These are phyloP conservation scores for Poecilia picta DNA, from an alignment of 2,797 vertebrate genomes.

Conservation along the genomic window DNA sequence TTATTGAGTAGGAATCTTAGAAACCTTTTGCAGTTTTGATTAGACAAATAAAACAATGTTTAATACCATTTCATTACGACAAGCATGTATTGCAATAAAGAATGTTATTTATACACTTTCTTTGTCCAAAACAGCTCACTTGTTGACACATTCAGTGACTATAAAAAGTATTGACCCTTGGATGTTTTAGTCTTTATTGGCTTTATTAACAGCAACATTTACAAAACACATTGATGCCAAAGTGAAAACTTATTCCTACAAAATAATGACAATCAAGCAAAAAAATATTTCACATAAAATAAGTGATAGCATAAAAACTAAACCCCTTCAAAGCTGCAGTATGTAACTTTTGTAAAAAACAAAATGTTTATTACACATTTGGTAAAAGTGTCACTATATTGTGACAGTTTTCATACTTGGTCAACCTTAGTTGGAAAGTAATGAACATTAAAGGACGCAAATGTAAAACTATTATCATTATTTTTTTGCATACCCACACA, in stretches of 20 bases:
- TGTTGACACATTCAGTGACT: not conserved
- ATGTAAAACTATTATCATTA: slow-evolving; percentile 87
- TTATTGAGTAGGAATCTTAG: not conserved
- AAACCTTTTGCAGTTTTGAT: not conserved
- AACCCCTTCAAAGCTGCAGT: not conserved
- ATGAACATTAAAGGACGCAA: not conserved
- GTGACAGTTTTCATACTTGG: not conserved
- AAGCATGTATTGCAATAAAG: not conserved
- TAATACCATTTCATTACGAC: not conserved
- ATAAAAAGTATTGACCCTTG: not conserved
- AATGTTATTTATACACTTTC: not conserved
- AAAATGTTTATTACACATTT: not conserved
- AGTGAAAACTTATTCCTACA: not conserved
- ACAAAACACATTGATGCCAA: not conserved
- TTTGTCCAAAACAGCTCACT: not conserved
- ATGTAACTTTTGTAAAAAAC: too few species aligned
- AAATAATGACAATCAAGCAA: not conserved
- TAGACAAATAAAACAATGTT: not conserved
- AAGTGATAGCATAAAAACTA: not conserved
- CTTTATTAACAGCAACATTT: not conserved
- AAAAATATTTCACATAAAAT: not conserved
- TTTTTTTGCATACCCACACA: slow-evolving; percentile 60
- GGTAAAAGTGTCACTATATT: not conserved
- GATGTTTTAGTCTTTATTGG: not conserved
- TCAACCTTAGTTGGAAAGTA: not conserved